Percentiles rank a stretch among this genome's conserved stretches.
These are phyloP conservation scores for Mesaphorura yosii DNA, from an alignment of 1,140 invertebrate species.

Conservation along the genomic window DNA sequence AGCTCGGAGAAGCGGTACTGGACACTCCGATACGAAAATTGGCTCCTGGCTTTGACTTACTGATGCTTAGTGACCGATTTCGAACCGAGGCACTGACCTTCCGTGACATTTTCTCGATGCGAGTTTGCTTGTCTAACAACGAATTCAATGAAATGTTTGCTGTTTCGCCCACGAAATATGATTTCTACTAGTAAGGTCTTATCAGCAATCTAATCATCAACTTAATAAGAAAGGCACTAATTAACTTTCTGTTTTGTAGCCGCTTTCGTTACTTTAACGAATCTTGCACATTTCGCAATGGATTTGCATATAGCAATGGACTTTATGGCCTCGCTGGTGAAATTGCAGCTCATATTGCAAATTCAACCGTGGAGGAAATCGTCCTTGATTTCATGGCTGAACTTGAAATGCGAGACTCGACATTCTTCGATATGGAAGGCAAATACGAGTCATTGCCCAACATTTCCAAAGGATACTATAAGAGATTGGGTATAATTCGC, in stretches of 20 bases:
- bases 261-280: not conserved
- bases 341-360: not conserved
- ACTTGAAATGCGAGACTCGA: not conserved
- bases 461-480: not conserved
- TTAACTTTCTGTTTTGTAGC: not conserved
- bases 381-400: not conserved
- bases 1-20: no score
- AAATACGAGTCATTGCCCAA: not conserved
- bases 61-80: not conserved
- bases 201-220: not conserved
- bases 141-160: not conserved
- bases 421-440: not conserved
- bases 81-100: not conserved
- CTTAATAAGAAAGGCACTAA: not conserved
- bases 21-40: no score
- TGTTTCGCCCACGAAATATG: not conserved
- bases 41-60: no score
- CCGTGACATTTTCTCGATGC: not conserved
- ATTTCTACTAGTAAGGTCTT: not conserved
- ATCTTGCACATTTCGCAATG: not conserved
- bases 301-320: not conserved
- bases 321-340: not conserved
- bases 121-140: not conserved
- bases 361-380: not conserved
- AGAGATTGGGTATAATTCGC: not conserved